Percentiles rank a stretch among this genome's conserved stretches.
Evolutionary conservation across 1,140 invertebrate genomes (phyloP).

Genomic region (Pissodes strobi): DNA sequence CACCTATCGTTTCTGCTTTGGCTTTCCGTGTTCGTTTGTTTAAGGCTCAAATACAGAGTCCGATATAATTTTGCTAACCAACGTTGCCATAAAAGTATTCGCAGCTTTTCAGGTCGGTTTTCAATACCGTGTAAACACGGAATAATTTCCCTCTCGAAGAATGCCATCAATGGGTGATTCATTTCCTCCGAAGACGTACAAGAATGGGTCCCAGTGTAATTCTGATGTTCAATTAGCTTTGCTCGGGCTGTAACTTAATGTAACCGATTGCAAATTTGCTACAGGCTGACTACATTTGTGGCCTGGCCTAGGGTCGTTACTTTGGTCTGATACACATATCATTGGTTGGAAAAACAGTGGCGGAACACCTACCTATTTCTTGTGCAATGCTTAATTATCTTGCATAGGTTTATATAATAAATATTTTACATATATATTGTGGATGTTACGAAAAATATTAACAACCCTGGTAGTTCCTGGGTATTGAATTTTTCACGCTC

Average conservation of each 20-base stretch:
- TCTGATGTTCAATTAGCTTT: slow-evolving; percentile 21
- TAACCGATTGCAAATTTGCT: slow-evolving; percentile 15
- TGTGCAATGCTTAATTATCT: not conserved
- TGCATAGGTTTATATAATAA: not conserved
- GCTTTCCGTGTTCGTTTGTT: no score
- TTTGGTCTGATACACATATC: not conserved
- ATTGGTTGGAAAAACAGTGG: not conserved
- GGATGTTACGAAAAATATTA: no score
- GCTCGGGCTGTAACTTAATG: slow-evolving; percentile 6
- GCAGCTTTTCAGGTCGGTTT: not conserved
- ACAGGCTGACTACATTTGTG: slow-evolving; percentile 15
- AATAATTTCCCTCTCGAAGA: slow-evolving; percentile 5
- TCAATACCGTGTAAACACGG: not conserved
- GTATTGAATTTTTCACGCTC: no score
- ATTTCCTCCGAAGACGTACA: not conserved
- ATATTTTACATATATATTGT: no score
- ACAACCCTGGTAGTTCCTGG: no score
- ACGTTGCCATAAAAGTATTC: no score
- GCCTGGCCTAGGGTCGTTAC: not conserved
- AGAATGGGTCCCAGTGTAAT: slow-evolving; percentile 12
- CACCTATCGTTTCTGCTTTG: no score
- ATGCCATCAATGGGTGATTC: slow-evolving; percentile 14
- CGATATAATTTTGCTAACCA: no score
- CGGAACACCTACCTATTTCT: not conserved
- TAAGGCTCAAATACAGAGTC: no score